Conservation (phyloP, 1,140 invertebrate species). For the Trachymyrmex cornetzi region DNA sequence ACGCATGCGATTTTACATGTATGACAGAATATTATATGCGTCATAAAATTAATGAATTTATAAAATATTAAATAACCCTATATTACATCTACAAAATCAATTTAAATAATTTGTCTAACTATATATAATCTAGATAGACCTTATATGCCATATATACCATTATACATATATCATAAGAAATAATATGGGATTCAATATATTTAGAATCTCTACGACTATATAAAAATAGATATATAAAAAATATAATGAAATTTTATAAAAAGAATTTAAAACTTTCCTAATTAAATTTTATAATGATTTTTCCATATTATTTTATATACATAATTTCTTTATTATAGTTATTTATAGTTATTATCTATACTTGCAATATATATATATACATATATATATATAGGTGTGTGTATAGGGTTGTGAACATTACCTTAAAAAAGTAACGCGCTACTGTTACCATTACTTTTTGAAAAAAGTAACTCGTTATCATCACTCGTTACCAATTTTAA, state of each 20-base stretch:
- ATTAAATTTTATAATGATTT: background rate
- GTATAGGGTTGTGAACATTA: too few species aligned
- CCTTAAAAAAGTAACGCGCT: too few species aligned
- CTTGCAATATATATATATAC: background rate
- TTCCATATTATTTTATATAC: background rate
- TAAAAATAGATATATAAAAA: too few species aligned
- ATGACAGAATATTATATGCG: background rate
- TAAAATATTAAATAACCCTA: constrained; percentile 3
- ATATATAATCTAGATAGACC: too few species aligned
- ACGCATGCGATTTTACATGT: background rate
- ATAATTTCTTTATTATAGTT: background rate
- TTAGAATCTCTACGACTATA: too few species aligned
- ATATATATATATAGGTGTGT: too few species aligned
- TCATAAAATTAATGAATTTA: constrained; percentile 7
- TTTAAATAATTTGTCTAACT: background rate
- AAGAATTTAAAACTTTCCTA: background rate
- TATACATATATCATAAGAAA: too few species aligned
- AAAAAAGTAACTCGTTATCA: too few species aligned
- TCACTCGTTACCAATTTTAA: too few species aligned
- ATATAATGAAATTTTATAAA: background rate
- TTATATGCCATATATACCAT: too few species aligned
- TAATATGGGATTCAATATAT: too few species aligned
- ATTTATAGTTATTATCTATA: background rate
- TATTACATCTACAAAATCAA: background rate
- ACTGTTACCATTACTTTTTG: too few species aligned